Evolutionary conservation across 2,113 vertebrate species (phyloP), one percentile per base, ranked within the genome.

Genomic region (Thalassarche chlororhynchos): DNA sequence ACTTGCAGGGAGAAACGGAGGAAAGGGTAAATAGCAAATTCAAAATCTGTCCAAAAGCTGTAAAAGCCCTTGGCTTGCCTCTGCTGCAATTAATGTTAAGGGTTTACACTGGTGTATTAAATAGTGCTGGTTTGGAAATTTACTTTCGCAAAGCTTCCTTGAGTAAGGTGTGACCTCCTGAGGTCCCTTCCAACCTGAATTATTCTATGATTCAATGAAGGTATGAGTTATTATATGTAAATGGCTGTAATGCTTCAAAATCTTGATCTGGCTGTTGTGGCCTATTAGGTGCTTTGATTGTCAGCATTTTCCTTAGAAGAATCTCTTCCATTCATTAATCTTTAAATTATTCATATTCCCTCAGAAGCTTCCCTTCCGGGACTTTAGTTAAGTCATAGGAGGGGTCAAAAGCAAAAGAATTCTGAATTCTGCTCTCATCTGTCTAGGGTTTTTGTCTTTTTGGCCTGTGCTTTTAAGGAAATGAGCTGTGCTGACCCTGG

Each of bases 331-430:
- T 95, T 96, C 36, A 91, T 91, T 92, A 89, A 49, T 91, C 74
- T 75, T 82, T 86, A 64, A 97, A 96, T 94, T 96, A 97, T 87
- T 97, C 32, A 68, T 91, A 84, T 76, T 91, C 40, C 18, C 51
- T 79, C 34, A 60, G 80, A 85, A 93, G 49, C 49, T 72, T 91
- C 61, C 65, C 52, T 91, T 91, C 47, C 5, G n/a, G 17, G 71
- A 58, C 17, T 87, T 89, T 24, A 38, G 74, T 85, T 54, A 89
- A 92, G 38, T 49, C 86, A 61, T 31, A 32, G 26, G 8, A 89
- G 25, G 31, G 40, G 47, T 78, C 34, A 94, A 93, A 84, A 94
- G 61, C 28, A 69, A 38, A 12, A 72, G 10, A 87, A 87, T 68
- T 75, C 19, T 95, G 47, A 82, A 95, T 92, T 89, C n/a, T 69